phyloP scores from a whole-genome alignment of 2,113 vertebrate genomes.

The Trochalopteron elliotii region DNA sequence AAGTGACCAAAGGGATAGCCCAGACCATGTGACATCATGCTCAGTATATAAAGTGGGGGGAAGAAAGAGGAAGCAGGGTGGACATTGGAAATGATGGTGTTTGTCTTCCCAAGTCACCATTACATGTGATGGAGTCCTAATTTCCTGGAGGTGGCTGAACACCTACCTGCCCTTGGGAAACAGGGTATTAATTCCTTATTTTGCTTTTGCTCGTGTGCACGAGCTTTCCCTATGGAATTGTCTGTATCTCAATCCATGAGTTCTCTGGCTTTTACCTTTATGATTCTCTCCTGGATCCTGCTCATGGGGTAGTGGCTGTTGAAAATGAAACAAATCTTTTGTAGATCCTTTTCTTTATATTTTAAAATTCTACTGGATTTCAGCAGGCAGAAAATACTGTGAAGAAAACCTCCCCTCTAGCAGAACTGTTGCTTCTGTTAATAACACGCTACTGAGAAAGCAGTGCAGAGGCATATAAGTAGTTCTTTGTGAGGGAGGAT shows the following conservation, averaged over 20 bases:
- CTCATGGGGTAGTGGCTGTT: neutral
- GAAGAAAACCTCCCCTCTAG: neutral
- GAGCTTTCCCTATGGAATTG: neutral
- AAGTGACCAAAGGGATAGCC: neutral
- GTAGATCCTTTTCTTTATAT: neutral
- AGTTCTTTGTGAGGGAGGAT: conserved; percentile 38
- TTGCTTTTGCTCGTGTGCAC: fast-evolving
- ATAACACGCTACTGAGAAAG: neutral
- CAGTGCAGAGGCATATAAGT: neutral
- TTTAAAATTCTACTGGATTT: neutral
- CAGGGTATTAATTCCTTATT: neutral
- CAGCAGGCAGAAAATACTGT: neutral
- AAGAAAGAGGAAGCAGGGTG: fast-evolving
- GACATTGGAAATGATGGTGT: fast-evolving
- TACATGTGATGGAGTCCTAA: neutral
- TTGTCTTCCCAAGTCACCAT: neutral
- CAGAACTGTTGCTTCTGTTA: conserved; percentile 5
- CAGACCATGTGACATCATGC: neutral
- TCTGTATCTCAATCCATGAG: neutral
- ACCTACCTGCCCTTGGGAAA: neutral
- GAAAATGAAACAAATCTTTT: neutral
- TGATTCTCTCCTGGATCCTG: neutral
- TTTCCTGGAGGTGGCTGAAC: neutral
- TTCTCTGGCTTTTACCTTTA: neutral
- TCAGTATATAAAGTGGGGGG: neutral